A percentile compares a stretch with the other conserved stretches of the same genome.
Evolutionary conservation across 2,888 invertebrate species (phyloP).

Genomic region (Dermolepida albohirtum): DNA sequence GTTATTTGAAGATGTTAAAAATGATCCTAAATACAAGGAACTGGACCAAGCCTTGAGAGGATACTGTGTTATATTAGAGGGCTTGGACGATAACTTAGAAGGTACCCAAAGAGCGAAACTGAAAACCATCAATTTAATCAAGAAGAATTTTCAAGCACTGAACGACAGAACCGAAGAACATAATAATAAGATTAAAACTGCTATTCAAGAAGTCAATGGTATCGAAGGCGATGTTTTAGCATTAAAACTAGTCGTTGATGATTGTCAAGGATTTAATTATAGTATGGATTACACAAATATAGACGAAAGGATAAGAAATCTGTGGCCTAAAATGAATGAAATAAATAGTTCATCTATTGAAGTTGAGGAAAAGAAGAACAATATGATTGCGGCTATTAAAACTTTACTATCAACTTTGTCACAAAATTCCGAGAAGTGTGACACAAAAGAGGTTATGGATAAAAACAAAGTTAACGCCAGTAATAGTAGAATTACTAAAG

Average conservation of each 20-base stretch:
- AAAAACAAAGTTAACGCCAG: constrained; percentile 19
- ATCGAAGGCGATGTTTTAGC: constrained; percentile 43
- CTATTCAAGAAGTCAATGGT: constrained; percentile 43
- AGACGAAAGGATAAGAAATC: constrained; percentile 44
- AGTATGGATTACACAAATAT: constrained; percentile 42
- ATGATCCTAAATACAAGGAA: constrained; percentile 44
- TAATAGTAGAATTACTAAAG: constrained; percentile 1
- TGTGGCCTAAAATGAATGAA: constrained; percentile 46
- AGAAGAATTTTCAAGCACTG: constrained; percentile 46
- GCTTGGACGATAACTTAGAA: constrained; percentile 38
- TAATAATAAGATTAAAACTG: constrained; percentile 36
- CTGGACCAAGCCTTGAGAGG: constrained; percentile 46
- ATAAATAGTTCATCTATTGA: constrained; percentile 42
- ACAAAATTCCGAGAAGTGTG: constrained; percentile 37
- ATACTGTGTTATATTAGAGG: constrained; percentile 45
- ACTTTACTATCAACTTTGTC: constrained; percentile 43
- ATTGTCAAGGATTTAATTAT: constrained; percentile 34
- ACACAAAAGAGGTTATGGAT: constrained; percentile 9
- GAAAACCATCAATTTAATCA: constrained; percentile 43
- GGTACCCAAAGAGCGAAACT: constrained; percentile 41
- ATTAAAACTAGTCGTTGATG: constrained; percentile 42
- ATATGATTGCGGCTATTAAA: constrained; percentile 46
- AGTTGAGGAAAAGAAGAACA: constrained; percentile 40
- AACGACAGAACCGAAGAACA: constrained; percentile 46
- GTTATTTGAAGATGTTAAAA: constrained; percentile 46